A percentile compares a stretch with the other conserved stretches of the same genome.
Evolutionary conservation across 2,113 vertebrate species (phyloP).

Genomic region (Columba livia): DNA sequence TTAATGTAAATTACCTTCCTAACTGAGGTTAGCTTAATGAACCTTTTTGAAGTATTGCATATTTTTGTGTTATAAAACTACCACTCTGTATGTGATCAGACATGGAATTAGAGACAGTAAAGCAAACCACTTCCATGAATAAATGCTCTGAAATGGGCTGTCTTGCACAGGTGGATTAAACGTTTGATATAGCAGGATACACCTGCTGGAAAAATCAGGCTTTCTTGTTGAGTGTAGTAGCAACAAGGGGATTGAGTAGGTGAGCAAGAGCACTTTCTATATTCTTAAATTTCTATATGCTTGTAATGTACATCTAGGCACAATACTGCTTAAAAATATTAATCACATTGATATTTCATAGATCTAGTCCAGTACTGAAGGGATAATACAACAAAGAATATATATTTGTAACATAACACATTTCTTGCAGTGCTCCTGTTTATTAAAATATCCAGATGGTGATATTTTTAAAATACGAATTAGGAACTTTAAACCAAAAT

Average conservation of each 20-base stretch:
- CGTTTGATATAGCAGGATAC: not conserved
- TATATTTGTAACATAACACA: not conserved
- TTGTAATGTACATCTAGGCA: not conserved
- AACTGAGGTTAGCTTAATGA: conserved; percentile 44
- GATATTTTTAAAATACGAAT: not conserved
- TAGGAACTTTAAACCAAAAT: not conserved
- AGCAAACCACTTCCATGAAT: conserved; percentile 8
- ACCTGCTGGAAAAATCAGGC: conserved; percentile 31
- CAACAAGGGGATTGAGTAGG: not conserved
- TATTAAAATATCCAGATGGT: not conserved
- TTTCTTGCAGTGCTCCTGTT: not conserved
- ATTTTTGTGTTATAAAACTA: conserved; percentile 30
- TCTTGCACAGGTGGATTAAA: conserved; percentile 24
- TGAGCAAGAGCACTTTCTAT: not conserved
- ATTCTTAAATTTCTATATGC: not conserved
- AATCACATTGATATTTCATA: not conserved
- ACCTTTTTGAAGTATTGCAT: conserved; percentile 28
- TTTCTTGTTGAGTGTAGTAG: not conserved
- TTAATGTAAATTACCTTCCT: conserved; percentile 46
- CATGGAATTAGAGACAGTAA: not conserved
- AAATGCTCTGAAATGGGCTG: conserved; percentile 28
- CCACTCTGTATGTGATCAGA: conserved; percentile 19
- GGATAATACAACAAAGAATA: not conserved
- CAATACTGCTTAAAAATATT: not conserved
- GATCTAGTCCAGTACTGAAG: not conserved